Evolutionary conservation across 2,888 invertebrate genomes (phyloP).

Genomic region (Erebia aethiops): DNA sequence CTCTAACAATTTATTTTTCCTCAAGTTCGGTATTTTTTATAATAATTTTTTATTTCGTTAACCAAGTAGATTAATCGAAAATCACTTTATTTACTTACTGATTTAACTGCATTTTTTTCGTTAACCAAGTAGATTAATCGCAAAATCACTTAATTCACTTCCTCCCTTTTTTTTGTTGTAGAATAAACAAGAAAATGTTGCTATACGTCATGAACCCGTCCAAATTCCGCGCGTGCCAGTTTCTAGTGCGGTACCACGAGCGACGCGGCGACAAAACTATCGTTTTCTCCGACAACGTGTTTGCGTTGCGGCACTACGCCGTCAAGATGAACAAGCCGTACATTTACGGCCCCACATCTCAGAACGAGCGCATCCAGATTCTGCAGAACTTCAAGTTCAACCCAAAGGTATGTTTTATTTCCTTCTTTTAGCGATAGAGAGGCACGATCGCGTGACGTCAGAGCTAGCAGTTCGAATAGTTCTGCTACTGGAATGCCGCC

Average conservation of each 20-base stretch:
- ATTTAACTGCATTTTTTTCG: too few relatives aligned
- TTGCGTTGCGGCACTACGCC: constrained; percentile 98
- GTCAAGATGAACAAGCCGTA: constrained; percentile 98
- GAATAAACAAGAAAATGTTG: constrained; percentile 94
- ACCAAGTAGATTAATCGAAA: too few relatives aligned
- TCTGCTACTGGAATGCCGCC: too few relatives aligned
- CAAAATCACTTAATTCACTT: too few relatives aligned
- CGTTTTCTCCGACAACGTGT: constrained; percentile 99
- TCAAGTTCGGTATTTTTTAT: too few relatives aligned
- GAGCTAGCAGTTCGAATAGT: too few relatives aligned
- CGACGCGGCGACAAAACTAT: constrained; percentile 98
- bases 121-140: too few relatives aligned
- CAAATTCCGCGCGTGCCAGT: constrained; percentile 98
- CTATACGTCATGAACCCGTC: constrained; percentile 99
- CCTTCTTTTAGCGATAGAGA: too few relatives aligned
- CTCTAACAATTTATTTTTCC: too few relatives aligned
- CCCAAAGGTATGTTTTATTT: constrained; percentile 85
- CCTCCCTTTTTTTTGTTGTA: constrained; percentile 58
- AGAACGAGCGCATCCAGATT: constrained; percentile 98
- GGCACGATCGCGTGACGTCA: too few relatives aligned
- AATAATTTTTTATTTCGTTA: too few relatives aligned
- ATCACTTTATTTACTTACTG: too few relatives aligned
- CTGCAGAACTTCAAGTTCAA: constrained; percentile 99
- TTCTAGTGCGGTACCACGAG: constrained; percentile 95
- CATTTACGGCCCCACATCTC: constrained; percentile 98